A percentile compares a stretch with the other conserved stretches of the same genome.
Conservation (phyloP, 1,140 invertebrate species). For the Hylaeus volcanicus region DNA sequence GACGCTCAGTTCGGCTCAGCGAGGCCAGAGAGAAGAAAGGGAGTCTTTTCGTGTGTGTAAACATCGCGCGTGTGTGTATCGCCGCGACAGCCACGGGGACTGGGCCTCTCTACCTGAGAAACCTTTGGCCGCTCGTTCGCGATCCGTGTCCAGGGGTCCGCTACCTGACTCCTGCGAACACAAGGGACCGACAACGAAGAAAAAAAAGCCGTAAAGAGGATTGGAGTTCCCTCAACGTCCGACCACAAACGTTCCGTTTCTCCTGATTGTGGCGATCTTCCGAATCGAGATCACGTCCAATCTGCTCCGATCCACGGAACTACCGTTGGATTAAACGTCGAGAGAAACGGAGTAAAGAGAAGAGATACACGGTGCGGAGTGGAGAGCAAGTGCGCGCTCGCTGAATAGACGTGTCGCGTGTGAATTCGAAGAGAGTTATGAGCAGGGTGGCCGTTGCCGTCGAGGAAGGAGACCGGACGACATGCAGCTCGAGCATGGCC, state of each 20-base stretch:
- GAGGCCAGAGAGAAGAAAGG: slow-evolving; percentile 78
- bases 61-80: slow-evolving; percentile 64
- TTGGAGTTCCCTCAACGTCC: not conserved
- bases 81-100: slow-evolving; percentile 9
- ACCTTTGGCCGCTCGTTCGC: not conserved
- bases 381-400: slow-evolving; percentile 10
- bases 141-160: not conserved
- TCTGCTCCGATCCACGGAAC: not conserved
- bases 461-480: slow-evolving; percentile 49
- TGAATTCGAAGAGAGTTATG: slow-evolving; percentile 39
- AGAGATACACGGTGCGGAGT: not conserved
- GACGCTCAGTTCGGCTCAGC: slow-evolving; percentile 80
- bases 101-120: slow-evolving; percentile 12
- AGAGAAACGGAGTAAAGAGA: not conserved
- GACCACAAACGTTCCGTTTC: slow-evolving; percentile 34
- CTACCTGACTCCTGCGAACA: slow-evolving; percentile 52
- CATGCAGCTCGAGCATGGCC: slow-evolving; percentile 41
- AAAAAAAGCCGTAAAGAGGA: not conserved
- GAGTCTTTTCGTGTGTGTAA: slow-evolving; percentile 71
- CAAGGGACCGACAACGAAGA: not conserved
- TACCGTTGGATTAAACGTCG: not conserved
- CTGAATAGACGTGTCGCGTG: slow-evolving; percentile 7
- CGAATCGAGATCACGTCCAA: no score
- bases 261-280: not conserved
- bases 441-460: slow-evolving; percentile 43